Conservation (phyloP, 1,140 invertebrate genomes). For the Pseudomyrmex flavicornis region DNA sequence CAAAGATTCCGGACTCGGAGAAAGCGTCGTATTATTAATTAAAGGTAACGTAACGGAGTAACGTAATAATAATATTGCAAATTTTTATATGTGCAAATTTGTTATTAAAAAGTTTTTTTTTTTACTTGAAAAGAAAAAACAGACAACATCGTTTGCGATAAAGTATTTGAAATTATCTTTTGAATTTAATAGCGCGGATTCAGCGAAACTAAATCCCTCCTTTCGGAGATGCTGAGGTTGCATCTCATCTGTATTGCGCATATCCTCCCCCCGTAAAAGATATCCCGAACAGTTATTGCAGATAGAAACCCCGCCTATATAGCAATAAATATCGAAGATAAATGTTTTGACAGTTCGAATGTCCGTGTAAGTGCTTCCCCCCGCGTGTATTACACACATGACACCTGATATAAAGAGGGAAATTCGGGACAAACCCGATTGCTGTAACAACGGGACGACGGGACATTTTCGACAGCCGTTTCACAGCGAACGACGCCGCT, state of each 20-base stretch:
- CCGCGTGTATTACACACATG: not conserved
- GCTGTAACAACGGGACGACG: not conserved
- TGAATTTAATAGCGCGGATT: not conserved
- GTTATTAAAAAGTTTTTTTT: too few relatives aligned
- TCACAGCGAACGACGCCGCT: not conserved
- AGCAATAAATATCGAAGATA: not conserved
- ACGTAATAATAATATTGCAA: not conserved
- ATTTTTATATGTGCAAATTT: not conserved
- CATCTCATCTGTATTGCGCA: not conserved
- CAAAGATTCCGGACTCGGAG: too few relatives aligned
- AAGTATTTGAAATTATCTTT: not conserved
- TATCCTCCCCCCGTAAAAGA: not conserved
- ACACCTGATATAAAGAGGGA: not conserved
- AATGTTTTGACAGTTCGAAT: not conserved
- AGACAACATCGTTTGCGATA: not conserved
- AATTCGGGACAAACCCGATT: conserved; percentile 11
- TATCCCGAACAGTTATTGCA: not conserved
- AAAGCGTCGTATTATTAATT: too few relatives aligned
- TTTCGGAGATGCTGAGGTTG: not conserved
- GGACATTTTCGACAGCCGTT: conserved; percentile 11
- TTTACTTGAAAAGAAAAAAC: too few relatives aligned
- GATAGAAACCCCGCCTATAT: not conserved
- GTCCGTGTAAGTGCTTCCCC: not conserved
- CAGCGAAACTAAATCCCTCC: too few relatives aligned
- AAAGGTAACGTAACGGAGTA: too few relatives aligned